Evolutionary conservation across 1,140 invertebrate genomes (phyloP).

Genomic region (Scaptomyza hsui): DNA sequence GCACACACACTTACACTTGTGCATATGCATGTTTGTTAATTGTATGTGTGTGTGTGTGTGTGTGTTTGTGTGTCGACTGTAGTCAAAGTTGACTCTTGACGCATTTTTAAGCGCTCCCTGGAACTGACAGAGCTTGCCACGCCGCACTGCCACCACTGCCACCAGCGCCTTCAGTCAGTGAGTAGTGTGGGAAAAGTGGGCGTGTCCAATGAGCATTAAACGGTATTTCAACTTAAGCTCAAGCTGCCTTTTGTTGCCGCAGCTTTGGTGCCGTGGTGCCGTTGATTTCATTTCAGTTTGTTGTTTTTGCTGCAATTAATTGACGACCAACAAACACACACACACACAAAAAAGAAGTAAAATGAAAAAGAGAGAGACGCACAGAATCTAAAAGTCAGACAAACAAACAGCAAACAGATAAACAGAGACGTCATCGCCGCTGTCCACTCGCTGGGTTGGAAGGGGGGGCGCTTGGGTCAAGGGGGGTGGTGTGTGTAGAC

Average conservation of each 20-base stretch:
- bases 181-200: slow-evolving; percentile 75
- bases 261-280: slow-evolving; percentile 34
- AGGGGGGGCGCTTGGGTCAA: neutral
- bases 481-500: neutral
- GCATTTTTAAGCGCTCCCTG: slow-evolving; percentile 68
- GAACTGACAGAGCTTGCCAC: slow-evolving; percentile 8
- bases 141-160: too few species aligned
- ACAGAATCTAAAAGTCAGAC: slow-evolving; percentile 49
- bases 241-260: slow-evolving; percentile 64
- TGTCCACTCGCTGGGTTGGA: neutral
- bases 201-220: slow-evolving; percentile 77
- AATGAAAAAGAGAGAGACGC: slow-evolving; percentile 14
- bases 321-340: slow-evolving; percentile 61
- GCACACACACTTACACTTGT: slow-evolving; percentile 1
- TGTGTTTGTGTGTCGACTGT: slow-evolving; percentile 20
- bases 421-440: slow-evolving; percentile 68
- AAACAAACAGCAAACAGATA: slow-evolving; percentile 58
- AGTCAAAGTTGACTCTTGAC: slow-evolving; percentile 80
- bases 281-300: slow-evolving; percentile 76
- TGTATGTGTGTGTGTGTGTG: slow-evolving; percentile 12
- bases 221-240: slow-evolving; percentile 75
- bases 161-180: slow-evolving; percentile 10
- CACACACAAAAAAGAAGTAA: slow-evolving; percentile 42
- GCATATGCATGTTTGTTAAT: slow-evolving; percentile 13
- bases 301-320: slow-evolving; percentile 74